Evolutionary conservation across 2,113 vertebrate species (phyloP).

Genomic region (Cinclus mexicanus): DNA sequence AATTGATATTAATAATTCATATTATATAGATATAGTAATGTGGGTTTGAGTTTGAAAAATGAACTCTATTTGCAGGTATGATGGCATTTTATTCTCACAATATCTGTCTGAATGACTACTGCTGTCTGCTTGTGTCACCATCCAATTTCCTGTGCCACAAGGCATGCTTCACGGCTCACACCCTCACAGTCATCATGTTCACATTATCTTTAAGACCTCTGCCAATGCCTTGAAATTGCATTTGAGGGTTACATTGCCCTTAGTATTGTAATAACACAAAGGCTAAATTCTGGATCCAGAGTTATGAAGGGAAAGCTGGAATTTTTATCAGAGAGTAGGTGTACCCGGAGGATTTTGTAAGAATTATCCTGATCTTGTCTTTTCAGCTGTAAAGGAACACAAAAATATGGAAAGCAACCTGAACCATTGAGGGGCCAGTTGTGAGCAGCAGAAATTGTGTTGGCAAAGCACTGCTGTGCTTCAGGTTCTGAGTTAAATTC

Average conservation of each 20-base stretch:
- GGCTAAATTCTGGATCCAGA: neutral
- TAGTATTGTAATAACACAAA: neutral
- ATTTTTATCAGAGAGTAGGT: neutral
- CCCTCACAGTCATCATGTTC: neutral
- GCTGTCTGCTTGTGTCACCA: neutral
- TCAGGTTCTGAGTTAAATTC: neutral
- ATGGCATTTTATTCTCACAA: neutral
- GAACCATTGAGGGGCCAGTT: neutral
- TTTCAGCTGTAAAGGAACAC: neutral
- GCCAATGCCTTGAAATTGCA: neutral
- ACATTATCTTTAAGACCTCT: neutral
- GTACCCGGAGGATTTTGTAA: neutral
- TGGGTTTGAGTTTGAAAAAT: neutral
- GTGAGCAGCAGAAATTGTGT: neutral
- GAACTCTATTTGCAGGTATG: neutral
- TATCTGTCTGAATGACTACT: neutral
- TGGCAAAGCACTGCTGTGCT: neutral
- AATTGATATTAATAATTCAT: neutral
- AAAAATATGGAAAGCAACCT: fast-evolving
- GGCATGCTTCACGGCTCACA: neutral
- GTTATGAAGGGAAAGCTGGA: neutral
- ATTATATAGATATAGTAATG: neutral
- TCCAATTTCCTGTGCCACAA: neutral
- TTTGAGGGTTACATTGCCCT: neutral
- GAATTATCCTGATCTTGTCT: neutral